These are phyloP conservation scores for Chironomus striatipennis DNA, from an alignment of 1,140 invertebrate species.

Conservation along the genomic window DNA sequence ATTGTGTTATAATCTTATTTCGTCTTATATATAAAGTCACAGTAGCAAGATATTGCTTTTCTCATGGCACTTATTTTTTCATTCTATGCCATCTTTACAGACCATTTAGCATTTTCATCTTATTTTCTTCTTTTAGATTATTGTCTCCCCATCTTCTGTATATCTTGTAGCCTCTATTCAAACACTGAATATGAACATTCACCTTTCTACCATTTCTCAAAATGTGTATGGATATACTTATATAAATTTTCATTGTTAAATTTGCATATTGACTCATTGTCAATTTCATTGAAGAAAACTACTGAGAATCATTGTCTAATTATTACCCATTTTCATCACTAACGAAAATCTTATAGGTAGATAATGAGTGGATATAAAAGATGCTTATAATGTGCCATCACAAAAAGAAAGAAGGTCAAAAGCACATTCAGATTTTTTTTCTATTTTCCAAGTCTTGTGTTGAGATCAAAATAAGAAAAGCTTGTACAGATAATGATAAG, in stretches of 20 bases:
- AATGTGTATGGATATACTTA: too few relatives aligned
- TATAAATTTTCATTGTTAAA: not conserved
- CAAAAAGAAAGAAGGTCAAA: too few relatives aligned
- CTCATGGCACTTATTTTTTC: not conserved
- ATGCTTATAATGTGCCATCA: too few relatives aligned
- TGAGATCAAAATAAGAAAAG: too few relatives aligned
- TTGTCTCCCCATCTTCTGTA: conserved; percentile 2
- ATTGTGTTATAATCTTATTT: conserved; percentile 10
- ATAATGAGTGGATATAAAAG: too few relatives aligned
- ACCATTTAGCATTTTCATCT: conserved; percentile 7
- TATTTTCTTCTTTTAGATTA: conserved; percentile 9
- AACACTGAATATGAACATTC: not conserved
- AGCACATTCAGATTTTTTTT: too few relatives aligned
- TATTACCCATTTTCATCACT: not conserved
- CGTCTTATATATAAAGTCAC: conserved; percentile 9
- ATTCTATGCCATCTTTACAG: not conserved
- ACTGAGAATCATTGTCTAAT: conserved; percentile 1
- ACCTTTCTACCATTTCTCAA: too few relatives aligned
- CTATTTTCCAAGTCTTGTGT: too few relatives aligned
- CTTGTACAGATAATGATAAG: too few relatives aligned
- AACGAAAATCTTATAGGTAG: too few relatives aligned
- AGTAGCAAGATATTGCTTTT: not conserved
- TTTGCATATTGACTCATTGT: conserved; percentile 2
- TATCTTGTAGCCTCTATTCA: not conserved
- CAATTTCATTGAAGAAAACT: not conserved